These are phyloP conservation scores for Scolopax mira DNA, from an alignment of 2,113 vertebrate species.

Conservation along the genomic window DNA sequence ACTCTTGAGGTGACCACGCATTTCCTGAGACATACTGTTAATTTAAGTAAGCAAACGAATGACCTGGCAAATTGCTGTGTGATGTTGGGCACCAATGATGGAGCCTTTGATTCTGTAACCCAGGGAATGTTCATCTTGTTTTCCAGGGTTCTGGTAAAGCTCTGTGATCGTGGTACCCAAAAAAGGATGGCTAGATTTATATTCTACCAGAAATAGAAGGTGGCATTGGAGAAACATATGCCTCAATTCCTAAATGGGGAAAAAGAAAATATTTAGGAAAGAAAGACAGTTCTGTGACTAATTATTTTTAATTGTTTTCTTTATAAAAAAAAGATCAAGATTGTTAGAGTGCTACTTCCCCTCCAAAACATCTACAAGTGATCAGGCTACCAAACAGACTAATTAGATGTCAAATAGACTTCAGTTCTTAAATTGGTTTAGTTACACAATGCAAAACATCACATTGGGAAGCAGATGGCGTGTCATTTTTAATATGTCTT, in stretches of 20 bases:
- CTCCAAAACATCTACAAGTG: constrained; percentile 47
- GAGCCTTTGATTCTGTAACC: neutral
- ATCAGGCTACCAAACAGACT: constrained; percentile 60
- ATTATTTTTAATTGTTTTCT: constrained; percentile 62
- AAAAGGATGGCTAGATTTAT: constrained; percentile 6
- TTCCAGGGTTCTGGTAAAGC: neutral
- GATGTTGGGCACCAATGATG: neutral
- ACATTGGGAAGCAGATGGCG: constrained; percentile 60
- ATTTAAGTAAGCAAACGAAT: neutral
- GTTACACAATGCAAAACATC: constrained; percentile 66
- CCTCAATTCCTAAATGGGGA: neutral
- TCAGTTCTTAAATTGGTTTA: constrained; percentile 57
- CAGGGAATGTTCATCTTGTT: neutral
- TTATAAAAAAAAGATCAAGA: constrained; percentile 38
- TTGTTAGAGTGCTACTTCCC: constrained; percentile 7
- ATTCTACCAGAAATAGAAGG: constrained; percentile 22
- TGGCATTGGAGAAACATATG: constrained; percentile 35
- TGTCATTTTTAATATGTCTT: constrained; percentile 63
- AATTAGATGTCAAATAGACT: constrained; percentile 68
- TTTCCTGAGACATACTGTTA: neutral
- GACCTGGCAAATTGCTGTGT: neutral
- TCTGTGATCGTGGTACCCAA: neutral
- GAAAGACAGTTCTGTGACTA: constrained; percentile 44
- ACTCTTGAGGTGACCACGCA: neutral
- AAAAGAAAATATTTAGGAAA: constrained; percentile 38